Conservation (phyloP, 1,140 invertebrate species). For the Paramacrobiotus metropolitanus region DNA sequence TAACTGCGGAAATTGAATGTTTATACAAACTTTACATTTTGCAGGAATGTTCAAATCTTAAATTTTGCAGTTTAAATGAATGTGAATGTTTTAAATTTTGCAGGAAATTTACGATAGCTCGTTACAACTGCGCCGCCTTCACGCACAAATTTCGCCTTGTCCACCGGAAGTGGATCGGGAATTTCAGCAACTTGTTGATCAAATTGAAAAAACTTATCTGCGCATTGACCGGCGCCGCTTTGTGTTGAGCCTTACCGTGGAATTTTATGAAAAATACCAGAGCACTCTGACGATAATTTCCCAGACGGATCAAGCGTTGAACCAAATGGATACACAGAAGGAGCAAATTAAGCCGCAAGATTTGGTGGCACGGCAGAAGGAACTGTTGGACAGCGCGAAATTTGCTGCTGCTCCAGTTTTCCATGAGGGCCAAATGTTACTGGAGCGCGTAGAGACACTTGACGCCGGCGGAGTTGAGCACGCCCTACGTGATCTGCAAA, state of each 20-base stretch:
- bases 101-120: background rate
- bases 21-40: no score
- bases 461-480: slow-evolving; percentile 36
- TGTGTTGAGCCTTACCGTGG: background rate
- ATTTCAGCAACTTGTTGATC: background rate
- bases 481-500: background rate
- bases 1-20: no score
- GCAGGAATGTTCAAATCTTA: no score
- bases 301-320: background rate
- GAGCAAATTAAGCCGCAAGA: background rate
- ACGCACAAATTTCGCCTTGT: slow-evolving; percentile 1
- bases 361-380: background rate
- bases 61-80: no score
- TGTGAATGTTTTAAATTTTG: background rate
- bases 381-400: slow-evolving; percentile 33
- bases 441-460: slow-evolving; percentile 39
- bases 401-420: slow-evolving; percentile 37
- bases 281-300: background rate
- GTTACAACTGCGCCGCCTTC: background rate
- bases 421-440: slow-evolving; percentile 41
- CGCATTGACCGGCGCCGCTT: background rate
- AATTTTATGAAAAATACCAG: background rate
- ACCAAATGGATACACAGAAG: background rate
- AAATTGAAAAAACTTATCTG: background rate
- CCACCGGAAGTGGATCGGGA: background rate